Percentiles rank a stretch among this genome's conserved stretches.
Evolutionary conservation across 2,113 vertebrate genomes (phyloP).

Genomic region (Labeo catla): DNA sequence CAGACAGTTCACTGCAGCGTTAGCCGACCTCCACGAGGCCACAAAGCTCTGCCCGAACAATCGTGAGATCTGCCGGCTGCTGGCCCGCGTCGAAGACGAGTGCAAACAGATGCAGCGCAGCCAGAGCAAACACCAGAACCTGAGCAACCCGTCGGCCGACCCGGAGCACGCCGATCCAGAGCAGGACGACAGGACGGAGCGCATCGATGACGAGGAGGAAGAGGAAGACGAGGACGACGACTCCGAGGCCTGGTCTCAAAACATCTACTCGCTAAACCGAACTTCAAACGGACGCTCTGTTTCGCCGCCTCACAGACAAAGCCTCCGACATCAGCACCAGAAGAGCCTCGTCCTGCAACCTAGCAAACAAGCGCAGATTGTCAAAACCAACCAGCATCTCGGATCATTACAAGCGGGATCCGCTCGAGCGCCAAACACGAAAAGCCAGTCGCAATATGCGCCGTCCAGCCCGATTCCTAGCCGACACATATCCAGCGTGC

Average conservation of each 20-base stretch:
- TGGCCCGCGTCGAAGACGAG: conserved; percentile 93
- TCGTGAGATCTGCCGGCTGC: conserved; percentile 88
- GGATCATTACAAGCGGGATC: conserved; percentile 74
- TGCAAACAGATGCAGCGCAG: conserved; percentile 89
- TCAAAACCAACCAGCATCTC: conserved; percentile 93
- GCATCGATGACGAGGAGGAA: conserved; percentile 72
- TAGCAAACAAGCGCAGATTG: conserved; percentile 93
- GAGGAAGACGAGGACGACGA: conserved; percentile 63
- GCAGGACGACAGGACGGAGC: conserved; percentile 62
- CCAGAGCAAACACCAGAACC: conserved; percentile 79
- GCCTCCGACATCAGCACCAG: conserved; percentile 70
- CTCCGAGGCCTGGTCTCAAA: conserved; percentile 71
- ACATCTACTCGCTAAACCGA: conserved; percentile 74
- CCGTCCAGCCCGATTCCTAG: conserved; percentile 84
- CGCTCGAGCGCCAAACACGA: conserved; percentile 65
- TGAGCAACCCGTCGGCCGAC: conserved; percentile 65
- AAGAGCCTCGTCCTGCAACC: conserved; percentile 86
- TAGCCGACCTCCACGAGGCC: conserved; percentile 90
- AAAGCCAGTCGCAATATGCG: conserved; percentile 77
- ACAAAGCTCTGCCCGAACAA: conserved; percentile 91
- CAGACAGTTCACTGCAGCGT: conserved; percentile 90
- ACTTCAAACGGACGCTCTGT: conserved; percentile 61
- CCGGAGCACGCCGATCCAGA: conserved; percentile 80
- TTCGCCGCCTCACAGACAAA: conserved; percentile 78
- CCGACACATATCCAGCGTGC: conserved; percentile 69